A percentile compares a stretch with the other conserved stretches of the same genome.
phyloP scores from a whole-genome alignment of 1,140 invertebrate species.

The Helicoverpa zea region DNA sequence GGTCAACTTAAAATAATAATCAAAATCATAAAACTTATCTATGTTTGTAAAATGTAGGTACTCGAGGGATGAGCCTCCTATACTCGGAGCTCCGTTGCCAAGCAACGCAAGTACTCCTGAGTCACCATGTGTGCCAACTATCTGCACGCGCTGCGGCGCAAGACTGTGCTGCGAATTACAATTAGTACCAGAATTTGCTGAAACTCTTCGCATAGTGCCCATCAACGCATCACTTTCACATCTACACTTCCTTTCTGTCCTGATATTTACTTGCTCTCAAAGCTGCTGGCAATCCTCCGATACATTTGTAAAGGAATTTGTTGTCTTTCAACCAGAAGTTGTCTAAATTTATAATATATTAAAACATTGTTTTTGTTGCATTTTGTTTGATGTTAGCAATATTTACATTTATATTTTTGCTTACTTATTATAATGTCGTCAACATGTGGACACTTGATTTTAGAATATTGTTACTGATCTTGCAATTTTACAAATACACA shows the following conservation, averaged over 20 bases:
- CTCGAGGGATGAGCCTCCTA: slow-evolving; percentile 89
- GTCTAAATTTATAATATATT: slow-evolving; percentile 57
- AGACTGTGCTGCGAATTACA: slow-evolving; percentile 93
- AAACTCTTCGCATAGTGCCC: slow-evolving; percentile 88
- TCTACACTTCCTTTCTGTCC: slow-evolving; percentile 93
- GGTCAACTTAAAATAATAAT: neutral
- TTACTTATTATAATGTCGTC: too few species aligned
- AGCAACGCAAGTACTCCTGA: slow-evolving; percentile 60
- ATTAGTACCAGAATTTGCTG: slow-evolving; percentile 92
- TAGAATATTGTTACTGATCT: too few species aligned
- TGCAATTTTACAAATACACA: too few species aligned
- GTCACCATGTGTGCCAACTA: slow-evolving; percentile 76
- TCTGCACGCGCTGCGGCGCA: slow-evolving; percentile 91
- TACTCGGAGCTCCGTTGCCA: slow-evolving; percentile 89
- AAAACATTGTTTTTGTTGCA: neutral
- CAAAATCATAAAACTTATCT: neutral
- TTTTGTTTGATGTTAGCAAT: neutral
- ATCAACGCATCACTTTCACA: slow-evolving; percentile 82
- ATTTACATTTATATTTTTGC: neutral
- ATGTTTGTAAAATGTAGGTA: slow-evolving; percentile 86
- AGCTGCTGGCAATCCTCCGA: slow-evolving; percentile 94
- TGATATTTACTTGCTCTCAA: slow-evolving; percentile 93
- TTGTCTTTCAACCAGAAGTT: slow-evolving; percentile 92
- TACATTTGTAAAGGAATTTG: slow-evolving; percentile 89
- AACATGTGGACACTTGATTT: too few species aligned